These are phyloP conservation scores for Phallusia fumigata DNA, from an alignment of 23 tunicate species.

Conservation along the genomic window DNA sequence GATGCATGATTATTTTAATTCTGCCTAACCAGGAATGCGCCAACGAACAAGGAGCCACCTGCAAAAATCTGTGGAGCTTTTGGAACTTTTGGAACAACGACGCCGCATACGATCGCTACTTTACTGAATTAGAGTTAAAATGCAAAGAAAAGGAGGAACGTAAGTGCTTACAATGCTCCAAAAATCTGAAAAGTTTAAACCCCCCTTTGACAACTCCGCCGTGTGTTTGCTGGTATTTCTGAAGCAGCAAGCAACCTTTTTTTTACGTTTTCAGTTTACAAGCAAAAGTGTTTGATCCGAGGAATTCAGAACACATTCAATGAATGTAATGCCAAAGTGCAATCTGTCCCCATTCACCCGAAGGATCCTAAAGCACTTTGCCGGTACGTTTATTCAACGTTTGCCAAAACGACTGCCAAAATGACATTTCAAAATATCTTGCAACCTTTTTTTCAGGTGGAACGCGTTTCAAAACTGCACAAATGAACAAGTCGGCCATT, in stretches of 20 bases:
- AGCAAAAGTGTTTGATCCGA: slow-evolving; percentile 9
- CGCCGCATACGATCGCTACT: slow-evolving; percentile 26
- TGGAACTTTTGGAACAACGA: slow-evolving; percentile 37
- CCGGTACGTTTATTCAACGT: not conserved
- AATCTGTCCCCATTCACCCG: not conserved
- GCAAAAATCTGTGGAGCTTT: slow-evolving; percentile 20
- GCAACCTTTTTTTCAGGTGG: slow-evolving; percentile 62
- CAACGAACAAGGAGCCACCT: slow-evolving; percentile 20
- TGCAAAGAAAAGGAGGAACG: slow-evolving; percentile 18
- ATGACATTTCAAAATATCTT: not conserved
- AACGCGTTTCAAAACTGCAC: slow-evolving; percentile 48
- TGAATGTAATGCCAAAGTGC: not conserved
- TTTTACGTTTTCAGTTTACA: slow-evolving; percentile 13
- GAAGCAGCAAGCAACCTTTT: too few species aligned
- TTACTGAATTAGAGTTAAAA: slow-evolving; percentile 33
- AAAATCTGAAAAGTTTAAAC: not conserved
- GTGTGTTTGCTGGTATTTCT: too few species aligned
- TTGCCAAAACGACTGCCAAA: not conserved
- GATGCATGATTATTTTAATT: not conserved
- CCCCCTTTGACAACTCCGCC: too few species aligned
- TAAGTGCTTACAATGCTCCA: not conserved
- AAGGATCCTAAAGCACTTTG: not conserved
- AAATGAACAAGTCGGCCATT: slow-evolving; percentile 45
- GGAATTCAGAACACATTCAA: slow-evolving; percentile 10
- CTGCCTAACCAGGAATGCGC: slow-evolving; percentile 28